Evolutionary conservation across 2,113 vertebrate species (phyloP).

Genomic region (Phaetusa simplex): DNA sequence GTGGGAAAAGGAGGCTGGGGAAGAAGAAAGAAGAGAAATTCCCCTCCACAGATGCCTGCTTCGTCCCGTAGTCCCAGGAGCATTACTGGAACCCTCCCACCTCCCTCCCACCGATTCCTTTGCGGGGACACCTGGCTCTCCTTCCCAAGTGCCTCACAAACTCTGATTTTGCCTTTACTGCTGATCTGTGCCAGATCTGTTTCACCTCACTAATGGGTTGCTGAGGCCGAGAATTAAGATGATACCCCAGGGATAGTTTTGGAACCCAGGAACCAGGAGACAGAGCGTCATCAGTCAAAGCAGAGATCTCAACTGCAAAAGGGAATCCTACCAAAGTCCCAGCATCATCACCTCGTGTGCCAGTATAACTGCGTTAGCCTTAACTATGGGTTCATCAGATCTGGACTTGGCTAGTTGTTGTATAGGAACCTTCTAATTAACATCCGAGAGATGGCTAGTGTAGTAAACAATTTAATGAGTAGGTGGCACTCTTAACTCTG

Average conservation of each 20-base stretch:
- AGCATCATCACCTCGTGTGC: neutral
- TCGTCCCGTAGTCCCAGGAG: neutral
- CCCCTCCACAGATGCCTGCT: neutral
- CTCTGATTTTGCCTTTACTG: neutral
- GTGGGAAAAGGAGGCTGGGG: neutral
- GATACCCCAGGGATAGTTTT: neutral
- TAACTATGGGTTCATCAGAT: neutral
- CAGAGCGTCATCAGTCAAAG: neutral
- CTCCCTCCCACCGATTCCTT: neutral
- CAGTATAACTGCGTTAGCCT: neutral
- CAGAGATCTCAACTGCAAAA: neutral
- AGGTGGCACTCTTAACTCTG: constrained; percentile 14
- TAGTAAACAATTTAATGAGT: constrained; percentile 63
- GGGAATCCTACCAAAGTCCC: neutral
- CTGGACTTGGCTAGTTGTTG: neutral
- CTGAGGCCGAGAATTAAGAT: neutral
- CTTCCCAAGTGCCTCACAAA: neutral
- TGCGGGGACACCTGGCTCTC: neutral
- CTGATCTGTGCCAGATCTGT: neutral
- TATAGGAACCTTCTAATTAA: constrained; percentile 21
- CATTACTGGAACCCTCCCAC: neutral
- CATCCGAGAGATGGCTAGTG: neutral
- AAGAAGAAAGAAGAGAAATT: neutral
- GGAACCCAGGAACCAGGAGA: neutral
- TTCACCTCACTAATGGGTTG: neutral